These are phyloP conservation scores for Drosophila triauraria DNA, from an alignment of 1,140 invertebrate species.

Conservation along the genomic window DNA sequence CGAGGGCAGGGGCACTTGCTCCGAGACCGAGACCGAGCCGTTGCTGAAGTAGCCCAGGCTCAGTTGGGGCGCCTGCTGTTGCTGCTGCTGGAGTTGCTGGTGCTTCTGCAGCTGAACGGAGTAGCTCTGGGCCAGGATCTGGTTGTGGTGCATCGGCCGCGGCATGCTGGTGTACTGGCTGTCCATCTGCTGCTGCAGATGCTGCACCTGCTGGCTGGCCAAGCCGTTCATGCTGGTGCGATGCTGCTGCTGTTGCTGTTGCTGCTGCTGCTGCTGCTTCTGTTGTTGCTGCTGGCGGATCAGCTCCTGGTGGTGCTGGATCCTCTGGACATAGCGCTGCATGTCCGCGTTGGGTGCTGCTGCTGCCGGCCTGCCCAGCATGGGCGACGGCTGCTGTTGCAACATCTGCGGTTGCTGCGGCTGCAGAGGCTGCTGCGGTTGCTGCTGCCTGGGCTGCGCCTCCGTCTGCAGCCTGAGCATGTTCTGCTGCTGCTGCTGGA, in stretches of 20 bases:
- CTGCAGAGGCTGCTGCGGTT: conserved; percentile 58
- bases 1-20: conserved; percentile 65
- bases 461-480: conserved; percentile 86
- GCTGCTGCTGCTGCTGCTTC: conserved; percentile 54
- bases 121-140: conserved; percentile 63
- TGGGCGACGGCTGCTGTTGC: conserved; percentile 55
- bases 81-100: conserved; percentile 75
- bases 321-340: conserved; percentile 77
- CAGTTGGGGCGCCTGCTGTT: conserved; percentile 81
- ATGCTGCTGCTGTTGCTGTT: conserved; percentile 55
- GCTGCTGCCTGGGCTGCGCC: conserved; percentile 76
- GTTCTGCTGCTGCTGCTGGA: conserved; percentile 87
- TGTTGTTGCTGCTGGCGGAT: conserved; percentile 37
- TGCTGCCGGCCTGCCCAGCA: conserved; percentile 52
- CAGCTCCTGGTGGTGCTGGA: conserved; percentile 58
- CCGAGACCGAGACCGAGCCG: conserved; percentile 41
- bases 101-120: conserved; percentile 71
- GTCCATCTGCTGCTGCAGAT: conserved; percentile 61
- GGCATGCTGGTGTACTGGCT: conserved; percentile 71
- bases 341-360: conserved; percentile 49
- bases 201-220: conserved; percentile 52
- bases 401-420: conserved; percentile 44
- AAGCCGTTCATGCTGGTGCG: conserved; percentile 78
- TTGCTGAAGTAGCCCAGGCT: conserved; percentile 76
- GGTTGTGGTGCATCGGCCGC: conserved; percentile 41